Evolutionary conservation across 2,797 vertebrate species (phyloP).

Genomic region (Arctocebus calabarensis): DNA sequence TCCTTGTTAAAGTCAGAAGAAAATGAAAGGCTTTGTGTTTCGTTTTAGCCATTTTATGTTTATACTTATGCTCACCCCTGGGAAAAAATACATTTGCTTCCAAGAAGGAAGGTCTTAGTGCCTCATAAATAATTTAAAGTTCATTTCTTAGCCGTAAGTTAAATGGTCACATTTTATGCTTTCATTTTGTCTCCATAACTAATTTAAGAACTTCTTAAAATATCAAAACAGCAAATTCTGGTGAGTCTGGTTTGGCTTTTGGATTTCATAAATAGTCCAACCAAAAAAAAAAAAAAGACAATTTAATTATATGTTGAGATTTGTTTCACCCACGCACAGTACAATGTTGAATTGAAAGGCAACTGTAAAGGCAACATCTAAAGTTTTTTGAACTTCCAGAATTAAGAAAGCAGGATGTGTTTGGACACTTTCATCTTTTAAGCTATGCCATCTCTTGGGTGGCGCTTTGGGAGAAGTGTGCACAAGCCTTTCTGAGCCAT

Average conservation of each 20-base stretch:
- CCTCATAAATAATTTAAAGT: slow-evolving; percentile 75
- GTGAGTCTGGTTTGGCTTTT: slow-evolving; percentile 77
- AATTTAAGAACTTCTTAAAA: slow-evolving; percentile 81
- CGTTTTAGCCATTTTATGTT: slow-evolving; percentile 71
- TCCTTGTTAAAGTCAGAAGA: slow-evolving; percentile 69
- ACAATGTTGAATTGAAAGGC: slow-evolving; percentile 88
- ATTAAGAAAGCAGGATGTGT: slow-evolving; percentile 76
- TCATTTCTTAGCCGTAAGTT: slow-evolving; percentile 57
- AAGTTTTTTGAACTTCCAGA: slow-evolving; percentile 81
- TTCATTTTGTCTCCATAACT: slow-evolving; percentile 80
- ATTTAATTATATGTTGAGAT: slow-evolving; percentile 85
- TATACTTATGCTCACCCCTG: slow-evolving; percentile 76
- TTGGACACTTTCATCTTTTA: slow-evolving; percentile 54
- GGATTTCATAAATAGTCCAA: slow-evolving; percentile 82
- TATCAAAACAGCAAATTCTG: slow-evolving; percentile 80
- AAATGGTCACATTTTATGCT: slow-evolving; percentile 74
- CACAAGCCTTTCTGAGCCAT: slow-evolving; percentile 40
- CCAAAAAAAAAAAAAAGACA: slow-evolving; percentile 80
- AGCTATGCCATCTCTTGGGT: slow-evolving; percentile 15
- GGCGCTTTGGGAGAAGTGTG: background rate
- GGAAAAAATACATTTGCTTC: slow-evolving; percentile 81
- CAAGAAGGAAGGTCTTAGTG: slow-evolving; percentile 77
- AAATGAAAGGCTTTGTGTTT: slow-evolving; percentile 73
- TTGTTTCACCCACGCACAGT: slow-evolving; percentile 84
- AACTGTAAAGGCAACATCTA: slow-evolving; percentile 89